A percentile compares a stretch with the other conserved stretches of the same genome.
These are phyloP conservation scores for Jacana jacana DNA, from an alignment of 2,113 vertebrate genomes.

Conservation along the genomic window DNA sequence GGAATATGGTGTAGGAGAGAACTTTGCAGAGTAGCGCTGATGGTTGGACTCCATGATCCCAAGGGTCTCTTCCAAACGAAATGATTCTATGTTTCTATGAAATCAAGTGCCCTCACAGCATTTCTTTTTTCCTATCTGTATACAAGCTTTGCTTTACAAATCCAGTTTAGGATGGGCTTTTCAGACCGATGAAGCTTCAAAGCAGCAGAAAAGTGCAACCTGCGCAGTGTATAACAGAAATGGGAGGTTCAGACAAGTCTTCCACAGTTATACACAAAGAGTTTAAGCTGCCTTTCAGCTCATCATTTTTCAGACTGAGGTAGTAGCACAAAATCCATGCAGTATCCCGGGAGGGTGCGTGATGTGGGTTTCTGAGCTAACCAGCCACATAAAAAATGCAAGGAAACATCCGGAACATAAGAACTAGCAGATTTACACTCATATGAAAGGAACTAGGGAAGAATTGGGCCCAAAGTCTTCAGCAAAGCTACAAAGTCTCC, in stretches of 20 bases:
- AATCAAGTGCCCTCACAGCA: neutral
- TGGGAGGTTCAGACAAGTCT: neutral
- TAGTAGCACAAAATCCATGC: neutral
- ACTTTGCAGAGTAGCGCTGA: too few species aligned
- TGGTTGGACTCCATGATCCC: too few species aligned
- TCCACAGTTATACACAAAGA: neutral
- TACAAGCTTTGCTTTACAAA: neutral
- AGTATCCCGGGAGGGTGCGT: accelerated
- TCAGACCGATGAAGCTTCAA: neutral
- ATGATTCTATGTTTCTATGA: too few species aligned
- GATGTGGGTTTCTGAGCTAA: neutral
- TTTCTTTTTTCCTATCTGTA: neutral
- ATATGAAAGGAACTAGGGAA: neutral
- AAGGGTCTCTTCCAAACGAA: too few species aligned
- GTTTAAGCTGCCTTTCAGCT: constrained; percentile 10
- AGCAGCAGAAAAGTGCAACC: neutral
- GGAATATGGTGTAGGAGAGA: too few species aligned
- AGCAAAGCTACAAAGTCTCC: neutral
- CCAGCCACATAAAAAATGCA: neutral
- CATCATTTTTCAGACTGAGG: neutral
- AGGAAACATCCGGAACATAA: neutral
- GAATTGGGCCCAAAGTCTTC: neutral
- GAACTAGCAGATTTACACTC: neutral
- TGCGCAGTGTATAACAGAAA: neutral
- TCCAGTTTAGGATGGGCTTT: neutral